Percentiles rank a stretch among this genome's conserved stretches.
These are phyloP conservation scores for Ericerus pela DNA, from an alignment of 1,140 invertebrate genomes.

Conservation along the genomic window DNA sequence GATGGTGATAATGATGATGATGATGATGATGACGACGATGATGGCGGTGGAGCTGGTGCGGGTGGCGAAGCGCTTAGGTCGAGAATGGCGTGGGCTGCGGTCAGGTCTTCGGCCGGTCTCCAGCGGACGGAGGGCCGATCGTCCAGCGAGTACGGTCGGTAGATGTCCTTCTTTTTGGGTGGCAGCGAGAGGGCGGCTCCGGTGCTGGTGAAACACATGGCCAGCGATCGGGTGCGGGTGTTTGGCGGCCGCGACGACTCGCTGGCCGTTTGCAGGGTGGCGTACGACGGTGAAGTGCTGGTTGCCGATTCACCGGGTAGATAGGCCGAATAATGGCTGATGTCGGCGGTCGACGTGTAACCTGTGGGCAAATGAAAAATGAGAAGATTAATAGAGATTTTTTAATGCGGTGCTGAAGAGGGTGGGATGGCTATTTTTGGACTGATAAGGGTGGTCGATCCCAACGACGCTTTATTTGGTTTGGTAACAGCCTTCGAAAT, in stretches of 20 bases:
- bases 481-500: too few relatives aligned
- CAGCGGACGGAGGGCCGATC: slow-evolving; percentile 35
- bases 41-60: slow-evolving; percentile 30
- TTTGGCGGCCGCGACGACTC: neutral
- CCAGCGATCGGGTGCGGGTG: slow-evolving; percentile 37
- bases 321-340: neutral
- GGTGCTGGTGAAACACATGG: slow-evolving; percentile 69
- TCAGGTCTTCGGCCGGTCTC: slow-evolving; percentile 41
- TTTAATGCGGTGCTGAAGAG: too few relatives aligned
- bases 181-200: slow-evolving; percentile 62
- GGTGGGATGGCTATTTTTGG: too few relatives aligned
- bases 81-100: slow-evolving; percentile 69
- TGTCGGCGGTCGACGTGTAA: neutral
- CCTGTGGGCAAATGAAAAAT: too few relatives aligned
- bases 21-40: slow-evolving; percentile 40
- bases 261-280: neutral
- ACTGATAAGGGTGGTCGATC: too few relatives aligned
- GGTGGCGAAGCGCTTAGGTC: slow-evolving; percentile 71
- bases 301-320: neutral
- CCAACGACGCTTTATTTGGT: too few relatives aligned
- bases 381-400: too few relatives aligned
- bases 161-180: slow-evolving; percentile 77
- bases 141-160: slow-evolving; percentile 65
- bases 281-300: neutral
- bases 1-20: slow-evolving; percentile 11